These are phyloP conservation scores for Drosophila prosaltans DNA, from an alignment of 1,140 invertebrate species.

Conservation along the genomic window DNA sequence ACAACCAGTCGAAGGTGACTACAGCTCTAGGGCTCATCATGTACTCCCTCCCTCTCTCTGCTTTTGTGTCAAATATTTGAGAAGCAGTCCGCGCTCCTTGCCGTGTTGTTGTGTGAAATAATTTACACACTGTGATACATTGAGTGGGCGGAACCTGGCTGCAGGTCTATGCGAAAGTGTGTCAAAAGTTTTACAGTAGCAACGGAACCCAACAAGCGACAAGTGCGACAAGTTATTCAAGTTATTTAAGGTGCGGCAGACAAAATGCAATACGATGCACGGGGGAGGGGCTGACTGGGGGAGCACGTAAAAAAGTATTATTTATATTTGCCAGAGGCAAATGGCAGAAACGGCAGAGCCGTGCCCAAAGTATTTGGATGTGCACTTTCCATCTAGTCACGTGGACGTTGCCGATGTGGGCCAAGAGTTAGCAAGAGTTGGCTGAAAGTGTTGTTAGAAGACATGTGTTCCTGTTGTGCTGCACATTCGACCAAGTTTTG, in stretches of 20 bases:
- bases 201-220: conserved; percentile 27
- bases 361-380: not conserved
- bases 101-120: conserved; percentile 2
- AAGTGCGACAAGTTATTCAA: conserved; percentile 65
- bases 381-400: conserved; percentile 37
- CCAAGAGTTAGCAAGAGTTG: conserved; percentile 27
- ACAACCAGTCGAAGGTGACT: not conserved
- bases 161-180: conserved; percentile 28
- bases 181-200: conserved; percentile 42
- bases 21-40: not conserved
- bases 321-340: conserved; percentile 49
- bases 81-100: not conserved
- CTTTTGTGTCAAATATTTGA: conserved; percentile 14
- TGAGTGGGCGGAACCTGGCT: not conserved
- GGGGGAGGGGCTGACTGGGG: conserved; percentile 2
- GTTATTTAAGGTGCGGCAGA: conserved; percentile 59
- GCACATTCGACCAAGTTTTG: conserved; percentile 55
- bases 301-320: conserved; percentile 58
- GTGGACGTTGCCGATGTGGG: conserved; percentile 52
- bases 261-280: conserved; percentile 33
- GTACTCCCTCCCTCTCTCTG: not conserved
- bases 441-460: conserved; percentile 38
- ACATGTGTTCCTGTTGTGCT: conserved; percentile 23
- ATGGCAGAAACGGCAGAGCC: conserved; percentile 32
- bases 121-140: conserved; percentile 14